Conservation (phyloP, 2,888 invertebrate genomes). For the Polymixis flavicincta region DNA sequence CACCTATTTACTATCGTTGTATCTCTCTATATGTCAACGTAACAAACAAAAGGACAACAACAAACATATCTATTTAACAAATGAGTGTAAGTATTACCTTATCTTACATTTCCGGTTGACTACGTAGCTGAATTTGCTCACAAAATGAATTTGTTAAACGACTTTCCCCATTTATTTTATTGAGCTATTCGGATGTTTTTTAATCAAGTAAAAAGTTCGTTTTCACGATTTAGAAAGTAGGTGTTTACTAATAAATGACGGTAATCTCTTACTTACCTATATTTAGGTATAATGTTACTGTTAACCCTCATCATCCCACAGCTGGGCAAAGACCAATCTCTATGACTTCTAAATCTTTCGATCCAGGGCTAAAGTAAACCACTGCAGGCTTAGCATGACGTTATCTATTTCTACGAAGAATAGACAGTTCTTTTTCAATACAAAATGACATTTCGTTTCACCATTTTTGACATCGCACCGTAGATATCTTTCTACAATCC, state of each 20-base stretch:
- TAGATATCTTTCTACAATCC: no score
- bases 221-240: constrained; percentile 2
- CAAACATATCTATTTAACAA: constrained; percentile 50
- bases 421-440: no score
- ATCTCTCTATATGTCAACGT: constrained; percentile 6
- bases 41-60: constrained; percentile 61
- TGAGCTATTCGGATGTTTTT: constrained; percentile 66
- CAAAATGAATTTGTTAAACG: constrained; percentile 80
- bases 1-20: neutral
- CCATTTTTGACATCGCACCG: no score
- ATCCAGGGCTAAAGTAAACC: no score
- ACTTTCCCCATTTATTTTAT: constrained; percentile 77
- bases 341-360: no score
- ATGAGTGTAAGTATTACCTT: constrained; percentile 75
- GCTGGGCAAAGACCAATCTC: no score
- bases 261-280: neutral
- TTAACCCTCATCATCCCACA: no score
- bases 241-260: neutral
- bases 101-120: constrained; percentile 82
- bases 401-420: no score
- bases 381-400: no score
- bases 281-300: neutral
- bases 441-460: no score
- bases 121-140: constrained; percentile 76
- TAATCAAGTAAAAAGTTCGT: constrained; percentile 48